Percentiles rank a stretch among this genome's conserved stretches.
phyloP scores from a whole-genome alignment of 2,888 invertebrate genomes.

The Hirtodrosophila alboralis region DNA sequence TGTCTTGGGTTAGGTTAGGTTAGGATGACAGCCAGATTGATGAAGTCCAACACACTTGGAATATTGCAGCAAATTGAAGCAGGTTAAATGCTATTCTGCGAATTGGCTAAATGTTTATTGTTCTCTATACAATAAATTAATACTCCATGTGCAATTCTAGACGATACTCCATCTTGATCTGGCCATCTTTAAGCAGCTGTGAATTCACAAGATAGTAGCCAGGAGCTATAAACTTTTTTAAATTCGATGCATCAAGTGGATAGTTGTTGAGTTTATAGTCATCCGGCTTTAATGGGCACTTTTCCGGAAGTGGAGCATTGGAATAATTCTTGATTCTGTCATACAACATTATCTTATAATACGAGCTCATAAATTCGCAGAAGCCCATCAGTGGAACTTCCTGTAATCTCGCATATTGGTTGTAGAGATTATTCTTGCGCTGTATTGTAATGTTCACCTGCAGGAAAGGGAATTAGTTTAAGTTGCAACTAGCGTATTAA shows the following conservation, averaged over 20 bases:
- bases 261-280: constrained; percentile 67
- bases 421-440: constrained; percentile 31
- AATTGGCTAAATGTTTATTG: constrained; percentile 30
- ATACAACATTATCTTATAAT: constrained; percentile 74
- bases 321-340: constrained; percentile 69
- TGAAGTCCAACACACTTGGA: too few relatives aligned
- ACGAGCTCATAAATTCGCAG: constrained; percentile 60
- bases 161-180: constrained; percentile 58
- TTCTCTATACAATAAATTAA: constrained; percentile 37
- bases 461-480: not conserved
- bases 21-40: too few relatives aligned
- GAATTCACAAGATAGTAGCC: constrained; percentile 62
- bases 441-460: constrained; percentile 54
- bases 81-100: constrained; percentile 63
- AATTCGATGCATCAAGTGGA: constrained; percentile 56
- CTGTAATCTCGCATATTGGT: constrained; percentile 41
- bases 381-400: constrained; percentile 42
- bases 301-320: constrained; percentile 76
- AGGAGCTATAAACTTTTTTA: constrained; percentile 47
- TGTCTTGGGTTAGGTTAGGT: too few relatives aligned
- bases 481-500: not conserved
- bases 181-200: constrained; percentile 36
- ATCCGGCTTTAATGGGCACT: constrained; percentile 65
- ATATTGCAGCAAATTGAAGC: too few relatives aligned
- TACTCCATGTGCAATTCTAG: constrained; percentile 41